phyloP scores from a whole-genome alignment of 2,797 vertebrate genomes.

The Glyptemys insculpta region DNA sequence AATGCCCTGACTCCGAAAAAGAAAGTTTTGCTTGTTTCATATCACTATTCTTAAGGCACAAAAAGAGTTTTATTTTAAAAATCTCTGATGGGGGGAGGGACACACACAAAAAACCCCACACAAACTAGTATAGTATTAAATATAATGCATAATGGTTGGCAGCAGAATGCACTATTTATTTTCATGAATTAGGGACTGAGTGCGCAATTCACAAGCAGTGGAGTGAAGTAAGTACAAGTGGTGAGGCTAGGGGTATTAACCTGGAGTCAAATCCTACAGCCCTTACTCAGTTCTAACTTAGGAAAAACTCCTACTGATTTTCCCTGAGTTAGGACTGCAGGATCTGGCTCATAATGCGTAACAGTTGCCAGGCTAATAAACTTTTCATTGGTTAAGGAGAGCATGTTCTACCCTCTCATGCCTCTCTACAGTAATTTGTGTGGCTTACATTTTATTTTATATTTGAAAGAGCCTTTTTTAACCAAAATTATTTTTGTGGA shows the following conservation, averaged over 20 bases:
- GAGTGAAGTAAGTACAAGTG: conserved; percentile 24
- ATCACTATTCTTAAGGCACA: conserved; percentile 46
- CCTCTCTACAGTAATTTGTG: fast-evolving
- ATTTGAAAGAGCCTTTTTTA: not conserved
- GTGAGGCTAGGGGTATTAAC: conserved; percentile 19
- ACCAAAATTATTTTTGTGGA: not conserved
- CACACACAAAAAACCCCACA: not conserved
- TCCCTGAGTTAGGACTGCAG: conserved; percentile 15
- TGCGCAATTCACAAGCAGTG: conserved; percentile 45
- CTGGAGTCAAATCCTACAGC: not conserved
- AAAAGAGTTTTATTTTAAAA: conserved; percentile 34
- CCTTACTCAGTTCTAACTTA: not conserved
- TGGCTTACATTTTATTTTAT: not conserved
- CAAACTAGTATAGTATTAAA: conserved; percentile 22
- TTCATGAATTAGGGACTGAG: conserved; percentile 33
- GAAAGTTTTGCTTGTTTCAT: conserved; percentile 27
- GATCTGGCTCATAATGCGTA: not conserved
- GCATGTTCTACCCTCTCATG: not conserved
- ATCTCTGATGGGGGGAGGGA: not conserved
- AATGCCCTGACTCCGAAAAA: conserved; percentile 28
- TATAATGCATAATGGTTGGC: conserved; percentile 64
- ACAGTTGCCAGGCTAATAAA: not conserved
- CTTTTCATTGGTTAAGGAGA: not conserved
- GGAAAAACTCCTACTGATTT: not conserved
- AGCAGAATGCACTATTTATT: conserved; percentile 54